Evolutionary conservation across 2,888 invertebrate species (phyloP).

Genomic region (Apodemia hepburni): DNA sequence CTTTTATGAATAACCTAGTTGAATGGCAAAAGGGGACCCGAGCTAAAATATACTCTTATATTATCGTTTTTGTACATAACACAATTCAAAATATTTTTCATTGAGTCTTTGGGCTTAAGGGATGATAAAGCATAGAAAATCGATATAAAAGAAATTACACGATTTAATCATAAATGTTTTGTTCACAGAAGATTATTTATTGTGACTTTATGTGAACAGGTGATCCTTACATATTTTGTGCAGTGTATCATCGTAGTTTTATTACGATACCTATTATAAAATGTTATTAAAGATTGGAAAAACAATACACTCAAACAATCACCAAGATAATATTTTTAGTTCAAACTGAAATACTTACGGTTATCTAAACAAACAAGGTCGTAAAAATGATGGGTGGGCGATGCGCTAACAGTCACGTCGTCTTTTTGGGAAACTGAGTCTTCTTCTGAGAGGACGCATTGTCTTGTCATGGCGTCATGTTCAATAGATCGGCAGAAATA

Average conservation of each 20-base stretch:
- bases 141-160: no score
- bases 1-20: no score
- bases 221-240: no score
- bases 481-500: constrained; percentile 94
- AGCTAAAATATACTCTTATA: no score
- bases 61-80: no score
- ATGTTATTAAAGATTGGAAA: constrained; percentile 10
- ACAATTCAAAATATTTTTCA: no score
- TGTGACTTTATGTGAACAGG: neutral
- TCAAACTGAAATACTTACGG: constrained; percentile 82
- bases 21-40: no score
- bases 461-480: constrained; percentile 92
- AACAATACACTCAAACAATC: neutral
- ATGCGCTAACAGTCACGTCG: constrained; percentile 91
- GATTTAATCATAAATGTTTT: neutral
- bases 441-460: constrained; percentile 94
- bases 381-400: constrained; percentile 92
- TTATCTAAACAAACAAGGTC: constrained; percentile 94
- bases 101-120: no score
- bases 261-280: constrained; percentile 28
- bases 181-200: neutral
- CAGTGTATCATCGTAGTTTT: neutral
- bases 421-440: constrained; percentile 94
- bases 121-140: no score
- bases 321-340: neutral